Evolutionary conservation across 2,888 invertebrate species (phyloP).

Genomic region (Bellardia bayeri): DNA sequence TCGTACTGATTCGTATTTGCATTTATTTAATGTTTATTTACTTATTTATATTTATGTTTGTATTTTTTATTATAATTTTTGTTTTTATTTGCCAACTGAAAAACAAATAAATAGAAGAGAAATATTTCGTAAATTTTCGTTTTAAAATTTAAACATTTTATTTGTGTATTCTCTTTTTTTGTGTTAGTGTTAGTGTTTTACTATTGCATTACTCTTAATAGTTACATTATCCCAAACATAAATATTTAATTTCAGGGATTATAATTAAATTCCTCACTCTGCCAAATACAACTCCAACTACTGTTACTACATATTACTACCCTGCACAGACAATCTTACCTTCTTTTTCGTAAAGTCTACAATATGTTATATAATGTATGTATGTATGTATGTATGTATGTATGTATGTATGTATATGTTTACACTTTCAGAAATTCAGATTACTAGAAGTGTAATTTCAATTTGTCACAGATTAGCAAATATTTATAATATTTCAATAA

Average conservation of each 20-base stretch:
- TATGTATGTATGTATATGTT: no score
- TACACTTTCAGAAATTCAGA: no score
- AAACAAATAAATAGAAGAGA: constrained; percentile 5
- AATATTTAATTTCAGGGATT: constrained; percentile 61
- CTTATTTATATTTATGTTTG: constrained; percentile 4
- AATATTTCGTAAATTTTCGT: constrained; percentile 10
- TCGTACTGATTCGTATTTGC: not conserved
- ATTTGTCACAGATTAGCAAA: no score
- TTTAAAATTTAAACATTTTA: constrained; percentile 10
- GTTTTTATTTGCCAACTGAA: constrained; percentile 15
- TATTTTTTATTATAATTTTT: constrained; percentile 8
- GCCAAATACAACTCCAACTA: not conserved
- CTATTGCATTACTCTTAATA: constrained; percentile 50
- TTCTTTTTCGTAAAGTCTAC: not conserved
- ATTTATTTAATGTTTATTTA: constrained; percentile 14
- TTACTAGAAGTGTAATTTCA: no score
- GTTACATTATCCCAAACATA: constrained; percentile 58
- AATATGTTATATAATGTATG: no score
- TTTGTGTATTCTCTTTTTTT: constrained; percentile 19
- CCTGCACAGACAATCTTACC: not conserved
- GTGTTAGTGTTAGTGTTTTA: constrained; percentile 11
- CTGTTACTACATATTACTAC: not conserved
- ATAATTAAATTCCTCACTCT: constrained; percentile 59
- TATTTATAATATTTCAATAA: no score
- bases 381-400: no score